phyloP scores from a whole-genome alignment of 1,140 invertebrate species.

The Pissodes strobi region DNA sequence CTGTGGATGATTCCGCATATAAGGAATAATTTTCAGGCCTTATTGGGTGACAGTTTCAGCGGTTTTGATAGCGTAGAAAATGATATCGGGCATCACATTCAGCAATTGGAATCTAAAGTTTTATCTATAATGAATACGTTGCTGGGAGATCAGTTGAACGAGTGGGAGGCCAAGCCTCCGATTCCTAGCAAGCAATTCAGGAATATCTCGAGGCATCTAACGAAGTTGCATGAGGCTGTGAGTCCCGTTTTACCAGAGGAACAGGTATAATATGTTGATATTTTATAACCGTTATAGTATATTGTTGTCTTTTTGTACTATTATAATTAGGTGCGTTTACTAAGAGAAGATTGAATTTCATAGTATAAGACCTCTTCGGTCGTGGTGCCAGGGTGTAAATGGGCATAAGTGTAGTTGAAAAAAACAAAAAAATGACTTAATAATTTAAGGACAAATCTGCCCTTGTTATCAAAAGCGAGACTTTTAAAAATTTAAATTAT shows the following conservation, averaged over 20 bases:
- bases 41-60: conserved; percentile 51
- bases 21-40: conserved; percentile 67
- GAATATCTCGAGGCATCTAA: conserved; percentile 88
- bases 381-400: too few relatives aligned
- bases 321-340: too few relatives aligned
- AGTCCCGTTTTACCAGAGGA: conserved; percentile 74
- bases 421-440: too few relatives aligned
- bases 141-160: conserved; percentile 72
- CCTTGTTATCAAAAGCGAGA: too few relatives aligned
- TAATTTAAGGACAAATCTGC: too few relatives aligned
- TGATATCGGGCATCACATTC: conserved; percentile 86
- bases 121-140: conserved; percentile 86
- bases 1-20: conserved; percentile 76
- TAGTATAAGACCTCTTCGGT: too few relatives aligned
- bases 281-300: background rate
- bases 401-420: too few relatives aligned
- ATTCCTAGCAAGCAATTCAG: conserved; percentile 92
- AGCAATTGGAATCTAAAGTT: conserved; percentile 90
- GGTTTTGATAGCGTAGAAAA: conserved; percentile 70
- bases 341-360: too few relatives aligned
- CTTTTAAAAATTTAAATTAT: too few relatives aligned
- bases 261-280: conserved; percentile 60
- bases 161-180: conserved; percentile 93
- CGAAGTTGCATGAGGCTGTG: conserved; percentile 91
- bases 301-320: too few relatives aligned